Percentiles rank a stretch among this genome's conserved stretches.
Evolutionary conservation across 2,797 vertebrate species (phyloP).

Genomic region (Thaleichthys pacificus): DNA sequence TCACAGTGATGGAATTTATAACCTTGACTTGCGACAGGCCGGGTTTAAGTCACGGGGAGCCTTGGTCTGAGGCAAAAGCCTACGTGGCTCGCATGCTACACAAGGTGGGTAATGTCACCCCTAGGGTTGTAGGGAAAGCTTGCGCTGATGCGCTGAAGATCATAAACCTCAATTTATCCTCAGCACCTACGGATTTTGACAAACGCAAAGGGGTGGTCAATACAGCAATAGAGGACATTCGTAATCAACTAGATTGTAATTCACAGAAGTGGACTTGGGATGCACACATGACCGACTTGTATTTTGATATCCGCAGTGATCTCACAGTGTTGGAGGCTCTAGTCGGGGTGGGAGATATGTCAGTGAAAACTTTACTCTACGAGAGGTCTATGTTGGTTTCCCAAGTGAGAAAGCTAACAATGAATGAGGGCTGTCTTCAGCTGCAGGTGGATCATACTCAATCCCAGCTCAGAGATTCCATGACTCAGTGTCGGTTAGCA

Average conservation of each 20-base stretch:
- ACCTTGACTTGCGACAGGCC: conserved; percentile 14
- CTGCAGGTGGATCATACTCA: neutral
- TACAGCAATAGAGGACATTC: neutral
- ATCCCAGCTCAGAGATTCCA: neutral
- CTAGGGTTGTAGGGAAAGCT: neutral
- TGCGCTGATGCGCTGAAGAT: neutral
- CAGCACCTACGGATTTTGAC: neutral
- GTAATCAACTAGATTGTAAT: neutral
- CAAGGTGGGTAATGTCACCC: neutral
- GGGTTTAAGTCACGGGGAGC: conserved; percentile 25
- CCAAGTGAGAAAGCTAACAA: neutral
- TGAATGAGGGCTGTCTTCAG: conserved; percentile 3
- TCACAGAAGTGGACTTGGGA: neutral
- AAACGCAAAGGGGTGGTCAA: neutral
- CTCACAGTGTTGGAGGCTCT: conserved; percentile 8
- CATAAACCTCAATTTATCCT: neutral
- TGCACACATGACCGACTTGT: neutral
- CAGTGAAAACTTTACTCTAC: conserved; percentile 9
- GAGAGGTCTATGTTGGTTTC: conserved; percentile 6
- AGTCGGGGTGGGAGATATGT: conserved; percentile 1
- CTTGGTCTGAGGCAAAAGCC: conserved; percentile 27
- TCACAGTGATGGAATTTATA: conserved; percentile 25
- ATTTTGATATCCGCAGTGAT: conserved; percentile 13
- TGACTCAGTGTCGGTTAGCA: neutral
- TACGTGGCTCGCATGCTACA: conserved; percentile 18